Evolutionary conservation across 2,797 vertebrate species (phyloP).

Genomic region (Centropyge bicolor): DNA sequence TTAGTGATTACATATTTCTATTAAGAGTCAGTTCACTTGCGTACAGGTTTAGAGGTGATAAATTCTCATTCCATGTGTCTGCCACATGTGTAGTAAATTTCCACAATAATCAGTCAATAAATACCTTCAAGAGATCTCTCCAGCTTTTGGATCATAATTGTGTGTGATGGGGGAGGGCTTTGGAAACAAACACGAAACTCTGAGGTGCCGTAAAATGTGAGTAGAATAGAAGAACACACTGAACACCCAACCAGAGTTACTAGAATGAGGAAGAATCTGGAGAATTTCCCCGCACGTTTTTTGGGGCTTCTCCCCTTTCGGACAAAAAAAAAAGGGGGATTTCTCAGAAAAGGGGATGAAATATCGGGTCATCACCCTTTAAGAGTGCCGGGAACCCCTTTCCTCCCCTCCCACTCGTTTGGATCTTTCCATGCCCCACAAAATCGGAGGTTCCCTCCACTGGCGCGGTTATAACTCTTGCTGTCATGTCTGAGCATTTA

Average conservation of each 20-base stretch:
- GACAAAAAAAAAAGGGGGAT: conserved; percentile 25
- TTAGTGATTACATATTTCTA: conserved; percentile 8
- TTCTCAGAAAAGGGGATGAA: conserved; percentile 68
- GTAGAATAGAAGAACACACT: conserved; percentile 31
- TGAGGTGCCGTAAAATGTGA: conserved; percentile 58
- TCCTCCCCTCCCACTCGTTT: conserved; percentile 27
- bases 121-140: conserved; percentile 40
- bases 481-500: conserved; percentile 73
- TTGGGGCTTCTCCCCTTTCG: conserved; percentile 15
- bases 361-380: conserved; percentile 51
- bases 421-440: conserved; percentile 63
- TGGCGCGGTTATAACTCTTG: conserved; percentile 68
- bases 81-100: conserved; percentile 49
- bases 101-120: conserved; percentile 44
- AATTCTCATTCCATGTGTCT: conserved; percentile 49
- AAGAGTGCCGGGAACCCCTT: conserved; percentile 74
- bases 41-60: conserved; percentile 27
- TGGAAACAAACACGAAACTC: conserved; percentile 32
- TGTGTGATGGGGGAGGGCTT: not conserved
- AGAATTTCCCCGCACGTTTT: conserved; percentile 65
- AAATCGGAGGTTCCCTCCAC: conserved; percentile 61
- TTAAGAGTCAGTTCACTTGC: conserved; percentile 12
- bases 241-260: conserved; percentile 53
- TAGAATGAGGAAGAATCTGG: conserved; percentile 65
- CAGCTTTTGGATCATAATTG: conserved; percentile 30